Percentiles rank a stretch among this genome's conserved stretches.
Conservation (phyloP, 2,797 vertebrate genomes). For the Peromyscus attwateri region DNA sequence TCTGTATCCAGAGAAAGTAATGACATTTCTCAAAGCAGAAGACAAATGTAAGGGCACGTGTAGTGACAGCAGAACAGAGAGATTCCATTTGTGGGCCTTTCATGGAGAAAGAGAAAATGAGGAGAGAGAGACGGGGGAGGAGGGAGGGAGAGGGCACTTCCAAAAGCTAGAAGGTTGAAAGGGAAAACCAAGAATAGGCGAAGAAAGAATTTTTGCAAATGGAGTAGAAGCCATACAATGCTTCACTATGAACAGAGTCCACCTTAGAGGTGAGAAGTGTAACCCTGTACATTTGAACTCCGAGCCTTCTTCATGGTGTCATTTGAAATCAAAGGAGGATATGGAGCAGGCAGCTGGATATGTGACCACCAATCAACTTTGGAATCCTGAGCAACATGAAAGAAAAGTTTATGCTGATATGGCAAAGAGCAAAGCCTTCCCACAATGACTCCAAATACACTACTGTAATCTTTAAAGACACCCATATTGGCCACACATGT, state of each 20-base stretch:
- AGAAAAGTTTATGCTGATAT: not conserved
- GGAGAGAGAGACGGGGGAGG: not conserved
- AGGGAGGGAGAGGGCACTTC: not conserved
- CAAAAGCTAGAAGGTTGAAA: not conserved
- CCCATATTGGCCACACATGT: not conserved
- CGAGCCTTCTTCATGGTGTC: not conserved
- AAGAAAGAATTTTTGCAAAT: not conserved
- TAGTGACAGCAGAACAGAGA: not conserved
- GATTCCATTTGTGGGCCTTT: not conserved
- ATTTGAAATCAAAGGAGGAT: not conserved
- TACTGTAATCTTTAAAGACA: slow-evolving; percentile 24
- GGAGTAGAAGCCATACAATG: not conserved
- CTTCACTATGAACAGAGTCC: not conserved
- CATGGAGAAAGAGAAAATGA: not conserved
- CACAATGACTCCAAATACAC: slow-evolving; percentile 2
- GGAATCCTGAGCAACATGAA: not conserved
- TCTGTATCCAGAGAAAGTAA: not conserved
- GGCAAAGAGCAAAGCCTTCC: slow-evolving; percentile 11
- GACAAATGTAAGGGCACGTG: not conserved
- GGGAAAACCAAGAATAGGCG: not conserved
- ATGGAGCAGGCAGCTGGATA: not conserved
- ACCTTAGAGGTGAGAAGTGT: slow-evolving; percentile 19
- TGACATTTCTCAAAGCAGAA: not conserved
- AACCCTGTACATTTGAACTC: not conserved
- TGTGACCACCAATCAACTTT: not conserved